Percentiles rank a stretch among this genome's conserved stretches.
Conservation (phyloP, 2,888 invertebrate genomes). For the Andrena dorsata region DNA sequence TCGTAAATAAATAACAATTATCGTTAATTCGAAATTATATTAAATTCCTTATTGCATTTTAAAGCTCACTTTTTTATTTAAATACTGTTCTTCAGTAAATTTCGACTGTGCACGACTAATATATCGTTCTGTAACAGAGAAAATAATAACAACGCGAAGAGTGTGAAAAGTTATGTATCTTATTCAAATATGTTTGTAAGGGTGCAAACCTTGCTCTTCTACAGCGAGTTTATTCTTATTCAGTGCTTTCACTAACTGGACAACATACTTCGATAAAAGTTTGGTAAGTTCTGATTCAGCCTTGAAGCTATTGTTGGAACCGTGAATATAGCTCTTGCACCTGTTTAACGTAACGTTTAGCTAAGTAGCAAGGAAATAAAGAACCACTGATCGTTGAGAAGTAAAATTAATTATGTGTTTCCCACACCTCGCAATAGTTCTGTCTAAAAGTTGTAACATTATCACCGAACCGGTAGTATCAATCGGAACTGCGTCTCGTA, state of each 20-base stretch:
- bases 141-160: not conserved
- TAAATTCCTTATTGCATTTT: not conserved
- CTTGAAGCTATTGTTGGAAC: conserved; percentile 5
- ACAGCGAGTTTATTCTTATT: conserved; percentile 8
- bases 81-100: not conserved
- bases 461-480: not conserved
- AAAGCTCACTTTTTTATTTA: conserved; percentile 2
- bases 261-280: not conserved
- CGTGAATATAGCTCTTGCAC: conserved; percentile 49
- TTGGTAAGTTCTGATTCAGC: conserved; percentile 10
- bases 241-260: conserved; percentile 13
- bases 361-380: not conserved
- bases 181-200: not conserved
- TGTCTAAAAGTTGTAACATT: conserved; percentile 23
- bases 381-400: not conserved
- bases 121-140: conserved; percentile 16
- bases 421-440: conserved; percentile 45
- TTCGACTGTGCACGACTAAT: conserved; percentile 10
- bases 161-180: not conserved
- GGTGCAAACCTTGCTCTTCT: conserved; percentile 10
- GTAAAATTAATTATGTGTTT: not conserved
- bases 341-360: conserved; percentile 16
- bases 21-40: not conserved
- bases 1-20: not conserved
- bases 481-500: not conserved